These are phyloP conservation scores for Chloroclysta siterata DNA, from an alignment of 2,888 invertebrate genomes.

Conservation along the genomic window DNA sequence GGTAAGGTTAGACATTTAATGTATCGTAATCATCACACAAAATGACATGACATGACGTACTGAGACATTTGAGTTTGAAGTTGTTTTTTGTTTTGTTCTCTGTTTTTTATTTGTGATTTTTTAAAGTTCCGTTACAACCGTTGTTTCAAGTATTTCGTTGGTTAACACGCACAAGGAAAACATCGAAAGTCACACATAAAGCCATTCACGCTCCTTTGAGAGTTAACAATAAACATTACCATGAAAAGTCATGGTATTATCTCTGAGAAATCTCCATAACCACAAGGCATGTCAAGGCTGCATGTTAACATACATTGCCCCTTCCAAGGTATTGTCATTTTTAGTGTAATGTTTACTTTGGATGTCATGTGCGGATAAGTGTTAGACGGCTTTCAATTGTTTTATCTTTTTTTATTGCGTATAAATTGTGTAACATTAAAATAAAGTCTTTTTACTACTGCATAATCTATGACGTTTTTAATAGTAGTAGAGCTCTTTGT, in stretches of 20 bases:
- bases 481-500: too few species aligned
- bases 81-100: too few species aligned
- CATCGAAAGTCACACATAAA: conserved; percentile 16
- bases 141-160: too few species aligned
- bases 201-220: conserved; percentile 18
- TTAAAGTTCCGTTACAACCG: too few species aligned
- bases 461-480: neutral
- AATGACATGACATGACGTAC: too few species aligned
- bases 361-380: conserved; percentile 25
- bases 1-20: too few species aligned
- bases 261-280: conserved; percentile 31
- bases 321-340: conserved; percentile 25
- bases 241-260: conserved; percentile 29
- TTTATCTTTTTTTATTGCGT: neutral
- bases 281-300: conserved; percentile 37
- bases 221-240: conserved; percentile 23
- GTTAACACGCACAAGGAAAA: conserved; percentile 4
- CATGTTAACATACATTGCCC: conserved; percentile 37
- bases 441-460: neutral
- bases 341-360: conserved; percentile 36
- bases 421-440: neutral
- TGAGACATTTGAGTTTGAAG: too few species aligned
- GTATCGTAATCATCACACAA: too few species aligned
- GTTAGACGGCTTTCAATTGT: neutral
- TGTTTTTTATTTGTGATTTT: too few species aligned